A percentile compares a stretch with the other conserved stretches of the same genome.
Conservation (phyloP, 2,797 vertebrate species). For the Paramormyrops hopkinsi region DNA sequence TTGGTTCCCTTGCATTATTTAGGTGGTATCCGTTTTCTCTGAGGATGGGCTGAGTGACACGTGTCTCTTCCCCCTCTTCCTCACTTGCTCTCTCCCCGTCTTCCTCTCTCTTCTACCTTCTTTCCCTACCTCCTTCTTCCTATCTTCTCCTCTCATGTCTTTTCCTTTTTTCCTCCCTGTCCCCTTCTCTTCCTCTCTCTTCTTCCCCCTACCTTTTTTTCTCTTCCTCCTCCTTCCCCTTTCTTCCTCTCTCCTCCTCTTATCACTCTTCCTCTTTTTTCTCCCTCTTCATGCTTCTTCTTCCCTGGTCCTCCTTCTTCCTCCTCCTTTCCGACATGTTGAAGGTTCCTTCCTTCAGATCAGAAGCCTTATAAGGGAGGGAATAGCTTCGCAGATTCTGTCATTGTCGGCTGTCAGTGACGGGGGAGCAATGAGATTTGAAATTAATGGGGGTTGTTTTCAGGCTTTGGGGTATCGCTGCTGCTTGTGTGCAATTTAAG, state of each 20-base stretch:
- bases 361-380: background rate
- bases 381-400: background rate
- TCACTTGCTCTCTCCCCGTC: background rate
- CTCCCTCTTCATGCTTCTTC: background rate
- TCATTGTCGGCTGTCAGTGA: background rate
- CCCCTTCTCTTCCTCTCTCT: background rate
- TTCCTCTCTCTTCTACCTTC: background rate
- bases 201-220: background rate
- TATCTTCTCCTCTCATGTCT: background rate
- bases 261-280: background rate
- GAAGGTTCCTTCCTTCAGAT: background rate
- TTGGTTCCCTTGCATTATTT: conserved; percentile 15
- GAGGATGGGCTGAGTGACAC: background rate
- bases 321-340: background rate
- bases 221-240: background rate
- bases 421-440: background rate
- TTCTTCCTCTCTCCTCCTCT: background rate
- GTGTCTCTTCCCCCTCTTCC: background rate
- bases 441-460: background rate
- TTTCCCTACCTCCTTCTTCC: background rate
- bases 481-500: background rate
- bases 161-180: background rate
- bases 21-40: background rate
- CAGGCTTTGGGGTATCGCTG: background rate
- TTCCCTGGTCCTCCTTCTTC: background rate